phyloP scores from a whole-genome alignment of 2,113 vertebrate species.

The Potamarius usumacintae region DNA sequence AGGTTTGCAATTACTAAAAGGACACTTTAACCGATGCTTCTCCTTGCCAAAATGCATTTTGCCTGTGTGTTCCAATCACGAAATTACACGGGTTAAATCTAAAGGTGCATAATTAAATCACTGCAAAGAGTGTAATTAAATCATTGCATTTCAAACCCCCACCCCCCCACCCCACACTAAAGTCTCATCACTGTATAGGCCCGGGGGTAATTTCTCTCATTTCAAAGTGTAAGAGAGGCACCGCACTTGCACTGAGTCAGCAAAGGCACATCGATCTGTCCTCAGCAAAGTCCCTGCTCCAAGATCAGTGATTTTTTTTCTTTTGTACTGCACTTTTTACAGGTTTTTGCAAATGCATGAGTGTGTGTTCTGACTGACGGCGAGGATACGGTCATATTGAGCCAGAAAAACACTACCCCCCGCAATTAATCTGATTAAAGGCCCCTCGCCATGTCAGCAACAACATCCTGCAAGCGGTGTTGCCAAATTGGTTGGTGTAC shows the following conservation, averaged over 20 bases:
- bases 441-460: conserved; percentile 70
- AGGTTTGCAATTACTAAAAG: conserved; percentile 7
- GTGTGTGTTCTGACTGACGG: conserved; percentile 65
- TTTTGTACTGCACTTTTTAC: conserved; percentile 19
- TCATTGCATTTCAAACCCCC: background rate
- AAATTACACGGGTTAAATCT: conserved; percentile 26
- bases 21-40: conserved; percentile 5
- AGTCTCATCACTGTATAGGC: conserved; percentile 21
- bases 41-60: conserved; percentile 12
- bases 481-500: conserved; percentile 47
- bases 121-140: conserved; percentile 21
- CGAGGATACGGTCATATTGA: conserved; percentile 74
- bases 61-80: background rate
- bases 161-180: background rate
- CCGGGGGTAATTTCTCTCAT: conserved; percentile 15
- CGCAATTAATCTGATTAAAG: conserved; percentile 68
- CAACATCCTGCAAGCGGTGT: conserved; percentile 65
- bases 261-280: conserved; percentile 72
- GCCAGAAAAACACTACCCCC: conserved; percentile 71
- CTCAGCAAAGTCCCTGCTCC: conserved; percentile 61
- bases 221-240: conserved; percentile 10
- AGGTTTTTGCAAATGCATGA: conserved; percentile 64
- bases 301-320: conserved; percentile 32
- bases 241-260: conserved; percentile 65
- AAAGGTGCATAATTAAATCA: conserved; percentile 31